A percentile compares a stretch with the other conserved stretches of the same genome.
These are phyloP conservation scores for Sebastolobus alascanus DNA, from an alignment of 2,797 vertebrate genomes.

Conservation along the genomic window DNA sequence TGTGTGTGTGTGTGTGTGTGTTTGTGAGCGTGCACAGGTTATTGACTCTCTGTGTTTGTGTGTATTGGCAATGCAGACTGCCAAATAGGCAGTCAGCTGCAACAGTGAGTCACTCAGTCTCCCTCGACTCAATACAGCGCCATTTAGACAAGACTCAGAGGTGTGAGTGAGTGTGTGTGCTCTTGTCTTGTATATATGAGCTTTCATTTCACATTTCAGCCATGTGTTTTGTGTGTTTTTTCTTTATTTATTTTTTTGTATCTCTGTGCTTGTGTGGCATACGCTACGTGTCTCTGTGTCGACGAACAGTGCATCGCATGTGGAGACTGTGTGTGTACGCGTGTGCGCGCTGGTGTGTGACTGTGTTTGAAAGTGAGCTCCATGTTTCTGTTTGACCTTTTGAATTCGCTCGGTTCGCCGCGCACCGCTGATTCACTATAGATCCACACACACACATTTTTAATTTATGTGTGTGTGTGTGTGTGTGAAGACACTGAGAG, in stretches of 20 bases:
- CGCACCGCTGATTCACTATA: slow-evolving; percentile 35
- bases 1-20: slow-evolving; percentile 1
- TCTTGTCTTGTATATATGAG: not conserved
- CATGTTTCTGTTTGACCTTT: slow-evolving; percentile 66
- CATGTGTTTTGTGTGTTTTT: not conserved
- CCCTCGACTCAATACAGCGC: slow-evolving; percentile 42
- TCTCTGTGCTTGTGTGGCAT: slow-evolving; percentile 18
- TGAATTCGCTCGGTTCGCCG: slow-evolving; percentile 39
- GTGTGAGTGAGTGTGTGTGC: slow-evolving; percentile 5
- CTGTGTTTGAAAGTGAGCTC: slow-evolving; percentile 29
- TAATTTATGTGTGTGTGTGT: slow-evolving; percentile 3
- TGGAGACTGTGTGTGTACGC: not conserved
- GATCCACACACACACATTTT: not conserved
- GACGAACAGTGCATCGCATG: slow-evolving; percentile 10
- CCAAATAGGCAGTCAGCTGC: slow-evolving; percentile 64
- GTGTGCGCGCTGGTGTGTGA: slow-evolving; percentile 1
- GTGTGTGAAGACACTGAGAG: not conserved
- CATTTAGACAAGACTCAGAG: slow-evolving; percentile 50
- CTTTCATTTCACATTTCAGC: slow-evolving; percentile 15
- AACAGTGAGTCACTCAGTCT: slow-evolving; percentile 66
- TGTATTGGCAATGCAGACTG: slow-evolving; percentile 40
- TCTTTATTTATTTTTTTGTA: not conserved
- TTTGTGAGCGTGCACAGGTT: slow-evolving; percentile 14
- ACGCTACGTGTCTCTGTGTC: slow-evolving; percentile 14
- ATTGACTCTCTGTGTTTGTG: slow-evolving; percentile 47